Base-by-base conservation (phyloP, 92 coral and sea anemone genomes). In the Siderastrea radians region DNA sequence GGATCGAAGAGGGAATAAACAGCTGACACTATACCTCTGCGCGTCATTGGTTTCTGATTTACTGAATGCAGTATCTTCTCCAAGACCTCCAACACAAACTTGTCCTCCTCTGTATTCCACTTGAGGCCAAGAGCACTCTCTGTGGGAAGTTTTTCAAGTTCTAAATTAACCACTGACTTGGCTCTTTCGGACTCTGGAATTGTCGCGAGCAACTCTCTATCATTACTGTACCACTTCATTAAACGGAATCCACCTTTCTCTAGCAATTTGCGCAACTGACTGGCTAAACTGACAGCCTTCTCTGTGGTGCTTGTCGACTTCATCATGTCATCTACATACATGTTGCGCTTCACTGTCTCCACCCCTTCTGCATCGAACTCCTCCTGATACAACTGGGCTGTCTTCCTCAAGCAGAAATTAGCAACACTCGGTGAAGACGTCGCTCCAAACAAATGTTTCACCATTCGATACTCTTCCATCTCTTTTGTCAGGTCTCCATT, bases 311-410 rank as follows among this genome's bases (percentile, higher is more conserved):
- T 77, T 4, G 74, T 65, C 11, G 96, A 93, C 86, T 90, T 90
- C 96, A 26, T 26, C 38, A 90, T 61, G 74, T 93, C 96, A 53
- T 90, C 92, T 4, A 92, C 91, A 49, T 91, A 86, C 91, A 84
- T 84, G 78, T 90, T 90, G 46, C 66, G 74, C n/a, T 78, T 65
- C 49, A 85, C 72, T 8, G 87, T 86, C 48, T 72, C 72, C 11
- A 82, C 72, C 49, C 68, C 60, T 57, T 73, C 85, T 6, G 86
- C 53, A 44, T 85, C 88, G 11, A 89, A 85, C 14, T 86, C 88
- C 47, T 64, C 73, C 45, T 63, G 16, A 26, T 77, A 50, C 4
- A 77, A 60, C 14, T 63, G 14, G 1, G 86, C 89, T 43, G 94
- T 86, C 69, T 67, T 91, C 79, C 72, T 65, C 57, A 90, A 66